Base-by-base conservation (phyloP, 2,113 vertebrate species). In the Leucoraja erinaceus region DNA sequence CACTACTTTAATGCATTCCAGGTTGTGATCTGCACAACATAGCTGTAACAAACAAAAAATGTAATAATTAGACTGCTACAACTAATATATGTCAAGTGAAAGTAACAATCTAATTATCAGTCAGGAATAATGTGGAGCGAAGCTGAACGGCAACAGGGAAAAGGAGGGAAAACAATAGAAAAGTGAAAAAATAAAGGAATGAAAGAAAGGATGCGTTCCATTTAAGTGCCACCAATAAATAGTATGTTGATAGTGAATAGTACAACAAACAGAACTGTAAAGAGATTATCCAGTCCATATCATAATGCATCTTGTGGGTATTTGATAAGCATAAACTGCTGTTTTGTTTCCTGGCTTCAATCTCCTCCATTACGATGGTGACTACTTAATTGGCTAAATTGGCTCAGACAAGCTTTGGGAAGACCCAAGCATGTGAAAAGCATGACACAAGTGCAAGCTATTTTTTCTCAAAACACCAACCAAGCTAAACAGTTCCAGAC, bases 91-190 rank as follows among this genome's bases (percentile, higher is more conserved):
- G 1, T 74, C 33, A 16, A 70, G 33, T 28, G 47, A 28, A 74
- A 91, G 61, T 63, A 74, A 47, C 90, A 91, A 22, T 91, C 38
- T 72, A 72, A 74, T 91, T 74, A 74, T 90, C 86, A 38, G 33
- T 91, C 20, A 63, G 31, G 8, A 6, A 20, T 33, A 61, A 20
- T 20, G 18, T 16, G 16, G 31, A n/a, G 63, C 18, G 47, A 33
- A 16, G 47, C 79, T 33, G 61, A 33, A 31, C 9, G 28, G 33
- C 4, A 18, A 88, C 11, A 7, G 18, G 5, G 4, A 7, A 66
- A 20, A 90, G 22, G 25, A 54, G 33, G 68, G 25, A 54, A 90
- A 54, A 10, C 7, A 22, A 28, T 25, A 54, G 47, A 91, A 70
- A 38, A 33, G 86, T 90, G 63, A 74, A 38, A 63, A 31, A 70